A percentile compares a stretch with the other conserved stretches of the same genome.
phyloP scores from a whole-genome alignment of 2,113 vertebrate genomes.

The Pavo muticus region DNA sequence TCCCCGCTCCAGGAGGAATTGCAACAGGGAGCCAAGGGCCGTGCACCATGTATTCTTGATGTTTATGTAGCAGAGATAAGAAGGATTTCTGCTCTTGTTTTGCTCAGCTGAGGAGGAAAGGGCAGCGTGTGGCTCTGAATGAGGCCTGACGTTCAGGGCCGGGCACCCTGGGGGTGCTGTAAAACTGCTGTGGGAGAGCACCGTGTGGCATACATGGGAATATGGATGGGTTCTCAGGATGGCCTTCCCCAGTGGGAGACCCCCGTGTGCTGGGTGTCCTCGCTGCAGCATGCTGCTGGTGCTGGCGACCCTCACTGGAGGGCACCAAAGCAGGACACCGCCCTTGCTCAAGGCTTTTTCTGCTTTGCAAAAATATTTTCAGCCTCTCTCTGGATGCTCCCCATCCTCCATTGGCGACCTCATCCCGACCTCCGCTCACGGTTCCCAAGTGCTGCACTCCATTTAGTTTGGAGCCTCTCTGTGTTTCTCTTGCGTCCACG shows the following conservation, averaged over 20 bases:
- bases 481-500: not conserved
- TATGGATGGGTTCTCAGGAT: not conserved
- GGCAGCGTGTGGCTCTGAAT: not conserved
- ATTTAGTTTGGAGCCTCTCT: slow-evolving; percentile 42
- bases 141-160: not conserved
- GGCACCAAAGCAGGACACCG: slow-evolving; percentile 32
- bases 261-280: not conserved
- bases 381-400: slow-evolving; percentile 40
- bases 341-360: slow-evolving; percentile 27
- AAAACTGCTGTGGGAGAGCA: not conserved
- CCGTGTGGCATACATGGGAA: not conserved
- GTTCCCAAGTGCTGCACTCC: not conserved
- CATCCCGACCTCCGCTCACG: slow-evolving; percentile 2
- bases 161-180: not conserved
- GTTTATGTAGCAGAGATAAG: not conserved
- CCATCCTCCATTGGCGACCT: not conserved
- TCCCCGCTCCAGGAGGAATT: not conserved
- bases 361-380: slow-evolving; percentile 58
- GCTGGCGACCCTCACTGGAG: not conserved
- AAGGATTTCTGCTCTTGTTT: not conserved
- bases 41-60: not conserved
- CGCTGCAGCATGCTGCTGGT: not conserved
- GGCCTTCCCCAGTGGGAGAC: fast-evolving
- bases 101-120: not conserved
- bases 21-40: not conserved